A percentile compares a stretch with the other conserved stretches of the same genome.
phyloP scores from a whole-genome alignment of 2,797 vertebrate genomes.

The Corythornis leucogaster region DNA sequence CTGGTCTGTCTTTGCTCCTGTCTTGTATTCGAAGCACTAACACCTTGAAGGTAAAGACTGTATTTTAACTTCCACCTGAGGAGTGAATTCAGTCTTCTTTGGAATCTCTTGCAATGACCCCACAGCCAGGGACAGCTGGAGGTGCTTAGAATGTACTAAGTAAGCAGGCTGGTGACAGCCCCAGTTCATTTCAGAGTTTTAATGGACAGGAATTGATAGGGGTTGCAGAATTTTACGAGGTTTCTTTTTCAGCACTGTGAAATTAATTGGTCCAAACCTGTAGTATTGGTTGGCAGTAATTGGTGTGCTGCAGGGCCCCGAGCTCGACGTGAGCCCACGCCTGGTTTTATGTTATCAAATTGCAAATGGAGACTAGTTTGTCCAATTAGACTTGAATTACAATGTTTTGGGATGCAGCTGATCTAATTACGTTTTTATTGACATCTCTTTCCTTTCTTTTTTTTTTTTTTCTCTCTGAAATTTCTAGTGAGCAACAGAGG shows the following conservation, averaged over 20 bases:
- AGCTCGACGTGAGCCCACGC: neutral
- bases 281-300: constrained; percentile 30
- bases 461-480: neutral
- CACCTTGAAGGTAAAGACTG: neutral
- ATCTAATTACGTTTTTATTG: constrained; percentile 58
- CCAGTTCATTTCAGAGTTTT: neutral
- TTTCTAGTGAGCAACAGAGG: neutral
- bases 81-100: neutral
- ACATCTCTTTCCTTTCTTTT: neutral
- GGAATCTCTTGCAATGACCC: neutral
- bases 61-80: neutral
- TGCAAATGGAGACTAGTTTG: constrained; percentile 46
- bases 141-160: neutral
- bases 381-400: constrained; percentile 65
- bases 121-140: neutral
- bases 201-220: constrained; percentile 49
- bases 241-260: constrained; percentile 47
- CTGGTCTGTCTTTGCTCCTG: neutral
- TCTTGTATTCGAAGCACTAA: neutral
- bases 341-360: constrained; percentile 3
- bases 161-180: constrained; percentile 29
- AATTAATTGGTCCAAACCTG: constrained; percentile 72
- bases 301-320: constrained; percentile 32
- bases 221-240: constrained; percentile 59
- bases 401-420: constrained; percentile 56